These are phyloP conservation scores for Aphaenogaster floridana DNA, from an alignment of 1,140 invertebrate genomes.

Conservation along the genomic window DNA sequence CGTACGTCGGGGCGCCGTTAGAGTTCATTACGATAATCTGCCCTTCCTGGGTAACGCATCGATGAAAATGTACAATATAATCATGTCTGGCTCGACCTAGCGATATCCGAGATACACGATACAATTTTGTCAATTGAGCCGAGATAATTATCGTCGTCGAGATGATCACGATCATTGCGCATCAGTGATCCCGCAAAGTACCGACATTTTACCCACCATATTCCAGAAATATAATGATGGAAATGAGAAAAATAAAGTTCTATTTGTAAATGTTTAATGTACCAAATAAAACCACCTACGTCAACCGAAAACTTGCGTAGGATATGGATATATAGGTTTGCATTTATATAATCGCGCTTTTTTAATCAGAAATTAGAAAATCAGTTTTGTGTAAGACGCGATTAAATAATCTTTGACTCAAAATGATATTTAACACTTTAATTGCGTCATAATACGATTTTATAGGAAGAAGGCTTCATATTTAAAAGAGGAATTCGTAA, in stretches of 20 bases:
- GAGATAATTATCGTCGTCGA: conserved; percentile 77
- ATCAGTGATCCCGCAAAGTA: not conserved
- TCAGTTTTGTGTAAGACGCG: not conserved
- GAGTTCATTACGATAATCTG: conserved; percentile 84
- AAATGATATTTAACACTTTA: not conserved
- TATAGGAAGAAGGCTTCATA: not conserved
- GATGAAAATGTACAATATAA: conserved; percentile 84
- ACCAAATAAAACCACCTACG: not conserved
- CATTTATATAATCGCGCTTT: too few species aligned
- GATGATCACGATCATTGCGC: conserved; percentile 59
- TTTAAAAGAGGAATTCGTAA: not conserved
- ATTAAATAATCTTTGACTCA: not conserved
- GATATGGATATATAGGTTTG: not conserved
- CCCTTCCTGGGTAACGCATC: conserved; percentile 83
- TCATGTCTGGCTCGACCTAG: conserved; percentile 76
- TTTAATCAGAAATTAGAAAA: not conserved
- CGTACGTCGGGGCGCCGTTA: conserved; percentile 76
- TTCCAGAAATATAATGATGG: not conserved
- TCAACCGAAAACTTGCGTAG: not conserved
- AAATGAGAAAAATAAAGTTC: not conserved
- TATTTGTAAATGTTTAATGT: not conserved
- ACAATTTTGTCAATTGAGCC: conserved; percentile 71
- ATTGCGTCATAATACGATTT: not conserved
- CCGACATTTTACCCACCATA: not conserved
- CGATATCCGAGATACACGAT: conserved; percentile 60